Evolutionary conservation across 2,888 invertebrate species (phyloP).

Genomic region (Chesias legatella): DNA sequence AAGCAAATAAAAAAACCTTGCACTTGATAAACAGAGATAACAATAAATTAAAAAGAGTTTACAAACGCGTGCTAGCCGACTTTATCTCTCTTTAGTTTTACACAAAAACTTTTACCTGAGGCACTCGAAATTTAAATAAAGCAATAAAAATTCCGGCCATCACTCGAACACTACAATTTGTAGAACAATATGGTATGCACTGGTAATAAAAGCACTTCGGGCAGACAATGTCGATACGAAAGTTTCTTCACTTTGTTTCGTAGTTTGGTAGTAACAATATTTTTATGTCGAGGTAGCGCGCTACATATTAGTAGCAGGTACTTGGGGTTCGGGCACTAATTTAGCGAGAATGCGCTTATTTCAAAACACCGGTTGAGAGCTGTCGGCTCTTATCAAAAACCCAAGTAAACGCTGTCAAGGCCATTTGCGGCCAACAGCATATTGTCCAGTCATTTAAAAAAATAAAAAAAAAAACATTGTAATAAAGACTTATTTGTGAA

Average conservation of each 20-base stretch:
- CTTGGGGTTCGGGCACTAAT: slow-evolving; percentile 10
- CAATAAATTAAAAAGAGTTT: no score
- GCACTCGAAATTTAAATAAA: slow-evolving; percentile 13
- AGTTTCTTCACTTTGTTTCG: slow-evolving; percentile 20
- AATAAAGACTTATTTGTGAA: no score
- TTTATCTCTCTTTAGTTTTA: neutral
- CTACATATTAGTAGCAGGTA: slow-evolving; percentile 22
- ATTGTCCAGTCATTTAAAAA: no score
- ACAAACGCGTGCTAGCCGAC: no score
- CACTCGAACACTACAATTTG: slow-evolving; percentile 31
- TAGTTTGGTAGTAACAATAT: slow-evolving; percentile 24
- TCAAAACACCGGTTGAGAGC: no score
- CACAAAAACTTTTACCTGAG: slow-evolving; percentile 15
- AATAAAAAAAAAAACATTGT: no score
- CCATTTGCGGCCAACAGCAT: no score
- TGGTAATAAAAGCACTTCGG: slow-evolving; percentile 36
- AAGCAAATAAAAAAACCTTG: no score
- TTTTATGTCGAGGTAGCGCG: slow-evolving; percentile 18
- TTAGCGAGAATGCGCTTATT: neutral
- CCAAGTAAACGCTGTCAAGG: no score
- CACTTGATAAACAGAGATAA: no score
- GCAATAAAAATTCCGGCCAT: slow-evolving; percentile 28
- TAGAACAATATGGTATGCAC: slow-evolving; percentile 36
- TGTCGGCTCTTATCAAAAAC: no score
- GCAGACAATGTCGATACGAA: slow-evolving; percentile 33